Evolutionary conservation across 2,797 vertebrate species (phyloP), one percentile per base, ranked within the genome.

Genomic region (Channallabes apus): DNA sequence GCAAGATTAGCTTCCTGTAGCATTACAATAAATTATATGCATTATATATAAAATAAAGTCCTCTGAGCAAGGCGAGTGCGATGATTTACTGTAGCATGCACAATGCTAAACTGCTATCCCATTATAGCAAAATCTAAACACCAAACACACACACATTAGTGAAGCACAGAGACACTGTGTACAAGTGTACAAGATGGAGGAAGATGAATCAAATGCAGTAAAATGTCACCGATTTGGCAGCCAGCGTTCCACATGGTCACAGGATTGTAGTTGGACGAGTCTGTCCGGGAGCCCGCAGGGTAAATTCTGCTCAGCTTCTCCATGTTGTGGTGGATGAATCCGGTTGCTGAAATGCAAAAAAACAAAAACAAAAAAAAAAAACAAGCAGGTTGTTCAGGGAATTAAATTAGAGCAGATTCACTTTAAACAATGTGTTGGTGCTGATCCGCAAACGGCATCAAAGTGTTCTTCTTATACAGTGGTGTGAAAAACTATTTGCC

Each of bases 191-290:
- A n/a, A n/a, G 35, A 38, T 2, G 11, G 3, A 22, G 73, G 15
- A 59, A 46, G 54, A 27, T 7, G 46, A 46, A 41, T 41, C 8
- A 64, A 41, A 62, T 12, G 29, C 12, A 62, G n/a, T n/a, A 35
- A 32, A 22, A 82, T n/a, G 27, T 11, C 64, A 92, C 91, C 92
- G 65, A 94, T 93, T 85, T 99, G 98, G 91, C 97, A 99, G 90
- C 98, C 98, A 0, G 94, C 94, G 0, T 98, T 99, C 98, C 98
- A 99, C 95, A 99, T 89, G 29, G 97, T 95, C n/a, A 97, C 91
- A 0, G 98, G 97, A 88, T 91, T 96, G 87, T 98, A 99, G 94
- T 99, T 99, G 84, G 98, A 99, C 1, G 98, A 99, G 90, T 99
- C 97, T 0, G 98, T 99, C 87, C 98, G 96, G 93, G 96, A 94